phyloP scores from a whole-genome alignment of 1,140 invertebrate species.

The Bombyx mandarina region DNA sequence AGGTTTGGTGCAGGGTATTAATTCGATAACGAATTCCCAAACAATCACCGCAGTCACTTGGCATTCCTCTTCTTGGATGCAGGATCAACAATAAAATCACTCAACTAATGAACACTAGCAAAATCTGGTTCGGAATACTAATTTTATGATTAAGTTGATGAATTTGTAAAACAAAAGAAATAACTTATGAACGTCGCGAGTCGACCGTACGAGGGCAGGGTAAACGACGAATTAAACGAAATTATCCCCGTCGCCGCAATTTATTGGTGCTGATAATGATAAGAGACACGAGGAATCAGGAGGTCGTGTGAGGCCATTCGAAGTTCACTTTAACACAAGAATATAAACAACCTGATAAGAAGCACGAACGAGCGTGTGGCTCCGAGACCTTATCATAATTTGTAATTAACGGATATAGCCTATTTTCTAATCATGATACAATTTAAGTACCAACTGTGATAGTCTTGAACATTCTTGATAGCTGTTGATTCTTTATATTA shows the following conservation, averaged over 20 bases:
- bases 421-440: constrained; percentile 1
- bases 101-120: constrained; percentile 33
- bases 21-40: constrained; percentile 87
- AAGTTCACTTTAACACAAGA: constrained; percentile 52
- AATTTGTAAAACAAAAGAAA: constrained; percentile 12
- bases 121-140: constrained; percentile 3
- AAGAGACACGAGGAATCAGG: constrained; percentile 57
- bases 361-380: constrained; percentile 55
- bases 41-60: constrained; percentile 85
- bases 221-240: constrained; percentile 42
- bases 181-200: constrained; percentile 9
- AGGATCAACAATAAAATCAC: constrained; percentile 70
- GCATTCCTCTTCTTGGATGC: constrained; percentile 83
- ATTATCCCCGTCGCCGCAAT: constrained; percentile 60
- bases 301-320: constrained; percentile 63
- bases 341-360: constrained; percentile 62
- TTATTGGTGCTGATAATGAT: constrained; percentile 63
- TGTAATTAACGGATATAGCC: constrained; percentile 4
- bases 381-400: constrained; percentile 20
- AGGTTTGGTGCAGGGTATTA: constrained; percentile 88
- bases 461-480: background rate
- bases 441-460: background rate
- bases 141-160: background rate
- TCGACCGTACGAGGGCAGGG: constrained; percentile 26
- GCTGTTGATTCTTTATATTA: background rate